Evolutionary conservation across 1,140 invertebrate species (phyloP).

Genomic region (Dufourea novaeangliae): DNA sequence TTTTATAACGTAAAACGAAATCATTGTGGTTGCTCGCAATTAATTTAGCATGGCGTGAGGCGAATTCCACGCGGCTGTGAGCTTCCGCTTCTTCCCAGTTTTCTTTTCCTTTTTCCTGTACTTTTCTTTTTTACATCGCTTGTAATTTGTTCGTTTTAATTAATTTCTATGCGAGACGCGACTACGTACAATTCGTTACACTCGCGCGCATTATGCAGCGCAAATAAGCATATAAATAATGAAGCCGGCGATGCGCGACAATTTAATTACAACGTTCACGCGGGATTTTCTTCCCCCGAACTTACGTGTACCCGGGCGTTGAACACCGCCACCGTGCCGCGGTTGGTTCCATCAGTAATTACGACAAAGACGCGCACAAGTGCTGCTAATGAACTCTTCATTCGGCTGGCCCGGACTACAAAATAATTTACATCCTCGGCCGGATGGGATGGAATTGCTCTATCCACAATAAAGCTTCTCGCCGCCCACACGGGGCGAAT

Average conservation of each 20-base stretch:
- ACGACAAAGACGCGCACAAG: slow-evolving; percentile 48
- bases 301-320: slow-evolving; percentile 27
- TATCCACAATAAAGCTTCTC: slow-evolving; percentile 46
- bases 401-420: slow-evolving; percentile 40
- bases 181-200: slow-evolving; percentile 40
- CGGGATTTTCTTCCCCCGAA: slow-evolving; percentile 43
- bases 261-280: slow-evolving; percentile 56
- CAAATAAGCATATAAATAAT: slow-evolving; percentile 56
- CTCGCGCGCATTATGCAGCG: slow-evolving; percentile 41
- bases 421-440: slow-evolving; percentile 54
- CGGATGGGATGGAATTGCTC: slow-evolving; percentile 42
- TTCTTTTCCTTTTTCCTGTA: not conserved
- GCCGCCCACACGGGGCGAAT: not conserved
- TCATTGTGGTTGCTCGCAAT: not conserved
- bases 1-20: not conserved
- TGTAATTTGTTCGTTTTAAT: slow-evolving; percentile 47
- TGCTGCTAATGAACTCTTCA: slow-evolving; percentile 53
- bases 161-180: slow-evolving; percentile 38
- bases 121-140: slow-evolving; percentile 9
- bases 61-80: not conserved
- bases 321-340: slow-evolving; percentile 31
- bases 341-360: slow-evolving; percentile 53
- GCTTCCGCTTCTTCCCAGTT: not conserved
- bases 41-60: not conserved
- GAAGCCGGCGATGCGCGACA: slow-evolving; percentile 38